phyloP scores from a whole-genome alignment of 1,140 invertebrate species.

The Sycophaga agraensis region DNA sequence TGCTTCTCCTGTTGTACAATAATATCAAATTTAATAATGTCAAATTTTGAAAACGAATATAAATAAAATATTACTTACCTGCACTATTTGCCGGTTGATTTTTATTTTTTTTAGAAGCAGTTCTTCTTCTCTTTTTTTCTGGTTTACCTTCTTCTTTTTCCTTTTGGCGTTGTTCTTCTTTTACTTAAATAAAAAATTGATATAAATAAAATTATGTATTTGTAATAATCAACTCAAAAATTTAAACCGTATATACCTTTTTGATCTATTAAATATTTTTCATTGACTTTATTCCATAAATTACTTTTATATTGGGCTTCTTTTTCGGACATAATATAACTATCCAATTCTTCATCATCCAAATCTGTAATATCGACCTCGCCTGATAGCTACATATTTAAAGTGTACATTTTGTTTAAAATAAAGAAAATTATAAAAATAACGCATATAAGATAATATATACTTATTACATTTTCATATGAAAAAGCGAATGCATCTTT shows the following conservation, averaged over 20 bases:
- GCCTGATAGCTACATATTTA: conserved; percentile 47
- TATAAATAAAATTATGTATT: background rate
- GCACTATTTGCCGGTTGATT: conserved; percentile 75
- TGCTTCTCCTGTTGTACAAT: conserved; percentile 68
- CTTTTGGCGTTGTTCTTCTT: conserved; percentile 73
- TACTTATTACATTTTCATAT: conserved; percentile 44
- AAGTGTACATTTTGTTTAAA: background rate
- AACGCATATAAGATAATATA: background rate
- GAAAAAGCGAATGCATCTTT: conserved; percentile 33
- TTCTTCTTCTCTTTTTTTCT: conserved; percentile 71
- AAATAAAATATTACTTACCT: conserved; percentile 42
- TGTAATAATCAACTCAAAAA: conserved; percentile 3
- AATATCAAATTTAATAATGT: conserved; percentile 8
- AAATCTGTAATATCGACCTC: conserved; percentile 80
- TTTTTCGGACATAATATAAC: conserved; percentile 80
- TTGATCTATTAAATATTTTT: conserved; percentile 78
- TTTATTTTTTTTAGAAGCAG: conserved; percentile 64
- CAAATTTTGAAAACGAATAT: background rate
- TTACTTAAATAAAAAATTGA: conserved; percentile 58
- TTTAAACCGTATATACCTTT: conserved; percentile 62
- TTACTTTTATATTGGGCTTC: conserved; percentile 78
- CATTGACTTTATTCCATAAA: conserved; percentile 84
- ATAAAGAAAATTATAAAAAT: conserved; percentile 7
- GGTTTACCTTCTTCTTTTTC: conserved; percentile 79
- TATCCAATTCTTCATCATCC: conserved; percentile 86